Conservation (phyloP, 1,140 invertebrate species). For the Lineus longissimus region DNA sequence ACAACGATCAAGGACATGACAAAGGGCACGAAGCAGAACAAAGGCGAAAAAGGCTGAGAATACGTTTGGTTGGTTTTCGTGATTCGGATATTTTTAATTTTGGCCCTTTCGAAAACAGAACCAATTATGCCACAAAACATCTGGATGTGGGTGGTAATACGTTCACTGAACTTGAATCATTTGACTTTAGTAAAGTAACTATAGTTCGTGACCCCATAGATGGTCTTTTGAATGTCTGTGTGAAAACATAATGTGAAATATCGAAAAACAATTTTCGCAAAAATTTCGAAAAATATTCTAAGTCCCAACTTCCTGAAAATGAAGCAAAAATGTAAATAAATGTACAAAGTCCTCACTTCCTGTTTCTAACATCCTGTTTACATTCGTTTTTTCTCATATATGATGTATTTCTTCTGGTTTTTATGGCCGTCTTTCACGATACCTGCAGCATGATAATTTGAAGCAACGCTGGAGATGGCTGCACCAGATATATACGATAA, state of each 20-base stretch:
- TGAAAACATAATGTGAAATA: background rate
- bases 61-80: constrained; percentile 4
- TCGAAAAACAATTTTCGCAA: too few relatives aligned
- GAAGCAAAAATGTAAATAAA: too few relatives aligned
- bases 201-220: constrained; percentile 4
- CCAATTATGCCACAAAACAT: background rate
- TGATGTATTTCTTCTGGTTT: constrained; percentile 1
- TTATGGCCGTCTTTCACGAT: background rate
- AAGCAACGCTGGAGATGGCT: constrained; percentile 4
- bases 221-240: background rate
- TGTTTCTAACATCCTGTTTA: background rate
- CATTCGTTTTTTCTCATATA: background rate
- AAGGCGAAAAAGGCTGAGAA: background rate
- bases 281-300: background rate
- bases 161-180: background rate
- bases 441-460: background rate
- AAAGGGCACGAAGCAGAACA: background rate
- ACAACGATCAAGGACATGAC: background rate
- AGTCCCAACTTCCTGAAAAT: background rate
- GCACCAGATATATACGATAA: constrained; percentile 3
- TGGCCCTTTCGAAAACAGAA: background rate
- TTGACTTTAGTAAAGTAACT: background rate
- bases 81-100: constrained; percentile 2
- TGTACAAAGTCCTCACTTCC: background rate
- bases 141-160: constrained; percentile 4